Evolutionary conservation across 2,113 vertebrate species (phyloP).

Genomic region (Alligator mississippiensis): DNA sequence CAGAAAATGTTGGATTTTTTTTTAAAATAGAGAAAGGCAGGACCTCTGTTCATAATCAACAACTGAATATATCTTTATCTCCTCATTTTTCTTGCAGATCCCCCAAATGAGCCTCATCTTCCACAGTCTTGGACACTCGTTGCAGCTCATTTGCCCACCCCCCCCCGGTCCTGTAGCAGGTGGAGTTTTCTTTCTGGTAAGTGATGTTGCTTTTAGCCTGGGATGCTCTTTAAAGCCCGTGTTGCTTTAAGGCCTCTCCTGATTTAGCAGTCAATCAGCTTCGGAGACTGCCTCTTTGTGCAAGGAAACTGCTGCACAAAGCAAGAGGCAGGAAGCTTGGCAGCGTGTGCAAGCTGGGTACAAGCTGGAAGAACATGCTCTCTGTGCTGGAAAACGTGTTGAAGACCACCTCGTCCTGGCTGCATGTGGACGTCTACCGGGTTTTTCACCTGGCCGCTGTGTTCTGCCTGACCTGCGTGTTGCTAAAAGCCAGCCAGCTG

Average conservation of each 20-base stretch:
- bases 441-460: conserved; percentile 70
- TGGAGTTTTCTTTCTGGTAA: no score
- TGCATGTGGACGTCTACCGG: conserved; percentile 58
- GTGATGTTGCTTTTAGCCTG: no score
- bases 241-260: background rate
- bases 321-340: background rate
- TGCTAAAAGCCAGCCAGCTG: conserved; percentile 74
- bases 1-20: no score
- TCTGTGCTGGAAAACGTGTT: background rate
- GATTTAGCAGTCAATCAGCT: conserved; percentile 36
- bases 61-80: background rate
- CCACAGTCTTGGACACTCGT: background rate
- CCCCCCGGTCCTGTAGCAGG: no score
- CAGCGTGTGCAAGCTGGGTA: background rate
- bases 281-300: conserved; percentile 11
- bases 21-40: no score
- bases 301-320: background rate
- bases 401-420: conserved; percentile 22
- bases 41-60: background rate
- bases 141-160: background rate
- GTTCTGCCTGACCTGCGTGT: conserved; percentile 68
- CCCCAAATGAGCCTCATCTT: background rate
- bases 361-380: background rate
- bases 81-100: no score
- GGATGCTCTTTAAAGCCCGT: no score